A percentile compares a stretch with the other conserved stretches of the same genome.
phyloP scores from a whole-genome alignment of 2,797 vertebrate genomes.

The Acrossocheilus wenchowensis region DNA sequence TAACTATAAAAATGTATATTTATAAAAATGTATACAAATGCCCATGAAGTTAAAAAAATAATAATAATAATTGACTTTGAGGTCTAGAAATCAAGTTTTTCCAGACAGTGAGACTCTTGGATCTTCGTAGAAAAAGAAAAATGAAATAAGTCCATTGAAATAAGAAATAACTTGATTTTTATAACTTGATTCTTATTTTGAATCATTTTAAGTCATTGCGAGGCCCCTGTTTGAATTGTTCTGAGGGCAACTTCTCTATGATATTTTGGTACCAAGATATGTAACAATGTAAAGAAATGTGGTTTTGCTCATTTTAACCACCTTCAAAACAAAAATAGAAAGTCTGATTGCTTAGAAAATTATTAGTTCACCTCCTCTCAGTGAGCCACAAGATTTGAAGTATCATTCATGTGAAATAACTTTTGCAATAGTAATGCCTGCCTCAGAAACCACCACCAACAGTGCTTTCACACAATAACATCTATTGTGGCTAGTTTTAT shows the following conservation, averaged over 20 bases:
- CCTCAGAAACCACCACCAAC: neutral
- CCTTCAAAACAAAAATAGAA: neutral
- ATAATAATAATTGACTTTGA: no score
- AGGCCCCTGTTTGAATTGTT: neutral
- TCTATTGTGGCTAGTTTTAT: neutral
- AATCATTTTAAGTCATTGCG: neutral
- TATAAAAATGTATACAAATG: no score
- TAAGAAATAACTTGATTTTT: no score
- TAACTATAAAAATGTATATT: neutral
- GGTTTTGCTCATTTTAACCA: neutral
- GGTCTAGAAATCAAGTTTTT: neutral
- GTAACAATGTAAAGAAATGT: neutral
- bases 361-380: neutral
- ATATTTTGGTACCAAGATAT: neutral
- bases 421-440: neutral
- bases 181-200: neutral
- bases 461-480: neutral
- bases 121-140: neutral
- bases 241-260: neutral
- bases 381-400: neutral
- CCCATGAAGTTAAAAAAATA: neutral
- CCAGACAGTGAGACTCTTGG: neutral
- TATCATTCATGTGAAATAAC: neutral
- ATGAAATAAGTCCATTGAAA: constrained; percentile 62
- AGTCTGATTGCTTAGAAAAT: neutral